phyloP scores from a whole-genome alignment of 2,113 vertebrate genomes.

The Limanda limanda region DNA sequence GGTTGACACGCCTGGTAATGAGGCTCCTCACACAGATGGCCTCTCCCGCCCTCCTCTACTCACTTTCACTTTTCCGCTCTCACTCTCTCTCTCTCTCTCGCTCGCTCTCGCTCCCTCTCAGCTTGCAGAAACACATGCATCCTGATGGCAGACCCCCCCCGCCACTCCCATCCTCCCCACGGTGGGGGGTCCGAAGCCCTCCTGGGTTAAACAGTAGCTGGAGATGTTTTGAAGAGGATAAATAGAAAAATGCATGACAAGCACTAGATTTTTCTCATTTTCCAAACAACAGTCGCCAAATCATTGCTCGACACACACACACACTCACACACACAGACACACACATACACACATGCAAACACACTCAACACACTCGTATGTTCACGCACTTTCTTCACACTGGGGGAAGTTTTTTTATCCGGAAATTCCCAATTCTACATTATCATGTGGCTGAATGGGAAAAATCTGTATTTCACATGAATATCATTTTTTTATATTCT shows the following conservation, averaged over 20 bases:
- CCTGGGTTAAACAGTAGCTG: constrained; percentile 59
- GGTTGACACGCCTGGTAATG: constrained; percentile 78
- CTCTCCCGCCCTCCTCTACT: constrained; percentile 57
- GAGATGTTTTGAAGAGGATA: constrained; percentile 50
- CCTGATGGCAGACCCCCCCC: constrained; percentile 10
- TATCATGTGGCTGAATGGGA: neutral
- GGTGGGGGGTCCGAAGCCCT: constrained; percentile 56
- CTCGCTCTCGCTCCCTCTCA: neutral
- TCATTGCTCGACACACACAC: neutral
- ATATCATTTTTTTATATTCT: constrained; percentile 22
- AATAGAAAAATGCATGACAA: constrained; percentile 41
- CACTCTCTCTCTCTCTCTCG: neutral
- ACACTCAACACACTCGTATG: neutral
- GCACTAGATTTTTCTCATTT: constrained; percentile 48
- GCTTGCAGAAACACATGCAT: constrained; percentile 41
- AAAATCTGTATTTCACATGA: constrained; percentile 11
- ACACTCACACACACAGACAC: constrained; percentile 8
- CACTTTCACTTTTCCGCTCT: constrained; percentile 32
- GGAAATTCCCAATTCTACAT: neutral
- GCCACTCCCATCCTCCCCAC: neutral
- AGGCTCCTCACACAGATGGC: constrained; percentile 74
- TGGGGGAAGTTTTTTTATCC: neutral
- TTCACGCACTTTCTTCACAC: neutral
- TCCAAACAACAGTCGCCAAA: constrained; percentile 19
- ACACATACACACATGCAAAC: constrained; percentile 4